Evolutionary conservation across 2,888 invertebrate genomes (phyloP).

Genomic region (Omphaloscelis lunosa): DNA sequence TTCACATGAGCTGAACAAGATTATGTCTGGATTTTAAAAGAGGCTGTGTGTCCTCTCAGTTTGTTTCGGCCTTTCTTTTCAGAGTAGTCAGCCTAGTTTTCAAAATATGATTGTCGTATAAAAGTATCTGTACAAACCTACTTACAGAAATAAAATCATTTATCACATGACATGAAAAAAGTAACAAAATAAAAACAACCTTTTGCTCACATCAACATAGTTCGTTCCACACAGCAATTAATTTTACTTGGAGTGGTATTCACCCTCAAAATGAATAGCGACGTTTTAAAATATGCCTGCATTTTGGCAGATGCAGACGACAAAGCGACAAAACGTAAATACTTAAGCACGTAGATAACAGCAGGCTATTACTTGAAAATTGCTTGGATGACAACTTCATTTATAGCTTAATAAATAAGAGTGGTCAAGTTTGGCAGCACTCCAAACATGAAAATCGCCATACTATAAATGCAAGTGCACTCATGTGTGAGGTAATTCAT

Average conservation of each 20-base stretch:
- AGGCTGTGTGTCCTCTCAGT: too few species aligned
- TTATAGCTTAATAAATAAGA: conserved; percentile 66
- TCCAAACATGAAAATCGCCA: conserved; percentile 55
- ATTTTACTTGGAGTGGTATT: not conserved
- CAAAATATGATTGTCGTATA: too few species aligned
- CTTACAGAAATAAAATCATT: too few species aligned
- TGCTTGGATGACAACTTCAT: conserved; percentile 65
- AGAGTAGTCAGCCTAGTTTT: too few species aligned
- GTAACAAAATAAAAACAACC: too few species aligned
- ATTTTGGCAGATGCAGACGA: conserved; percentile 36
- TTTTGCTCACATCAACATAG: too few species aligned
- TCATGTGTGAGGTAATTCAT: conserved; percentile 3
- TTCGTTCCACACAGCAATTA: not conserved
- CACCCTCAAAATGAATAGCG: conserved; percentile 8
- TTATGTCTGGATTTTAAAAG: too few species aligned
- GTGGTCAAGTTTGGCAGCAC: conserved; percentile 62
- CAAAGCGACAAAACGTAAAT: conserved; percentile 32
- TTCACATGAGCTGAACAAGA: too few species aligned
- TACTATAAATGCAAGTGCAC: conserved; percentile 29
- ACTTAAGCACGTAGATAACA: conserved; percentile 50
- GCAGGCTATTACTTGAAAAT: conserved; percentile 60
- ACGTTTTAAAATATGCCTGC: conserved; percentile 4
- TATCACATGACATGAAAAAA: too few species aligned
- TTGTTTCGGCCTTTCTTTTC: too few species aligned
- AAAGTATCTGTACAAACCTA: too few species aligned